Percentiles rank a stretch among this genome's conserved stretches.
These are phyloP conservation scores for Sitobion miscanthi DNA, from an alignment of 1,140 invertebrate genomes.

Conservation along the genomic window DNA sequence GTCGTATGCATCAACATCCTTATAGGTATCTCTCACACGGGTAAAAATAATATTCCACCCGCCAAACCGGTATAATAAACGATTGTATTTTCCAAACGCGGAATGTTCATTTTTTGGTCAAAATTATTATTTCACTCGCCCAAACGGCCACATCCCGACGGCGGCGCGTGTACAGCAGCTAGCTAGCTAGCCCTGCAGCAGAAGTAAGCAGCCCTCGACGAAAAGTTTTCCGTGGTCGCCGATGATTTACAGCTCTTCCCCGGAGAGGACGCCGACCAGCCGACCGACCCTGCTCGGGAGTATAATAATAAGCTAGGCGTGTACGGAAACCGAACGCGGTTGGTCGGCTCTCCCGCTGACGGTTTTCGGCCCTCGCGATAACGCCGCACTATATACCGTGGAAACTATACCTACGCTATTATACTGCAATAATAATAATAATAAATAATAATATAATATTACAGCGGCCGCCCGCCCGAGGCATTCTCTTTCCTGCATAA, in stretches of 20 bases:
- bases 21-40: too few species aligned
- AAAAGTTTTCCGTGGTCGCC: slow-evolving; percentile 42
- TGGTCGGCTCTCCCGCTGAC: not conserved
- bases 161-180: not conserved
- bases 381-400: not conserved
- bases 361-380: slow-evolving; percentile 47
- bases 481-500: not conserved
- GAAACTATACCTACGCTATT: not conserved
- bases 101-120: too few species aligned
- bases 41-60: too few species aligned
- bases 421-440: slow-evolving; percentile 18
- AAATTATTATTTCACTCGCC: too few species aligned
- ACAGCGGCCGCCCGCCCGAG: too few species aligned
- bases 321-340: slow-evolving; percentile 52
- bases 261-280: not conserved
- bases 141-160: not conserved
- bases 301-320: slow-evolving; percentile 27
- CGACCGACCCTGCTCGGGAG: not conserved
- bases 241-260: slow-evolving; percentile 51
- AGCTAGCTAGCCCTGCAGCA: not conserved
- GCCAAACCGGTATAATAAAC: too few species aligned
- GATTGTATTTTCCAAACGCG: too few species aligned
- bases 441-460: slow-evolving; percentile 16
- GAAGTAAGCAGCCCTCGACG: not conserved
- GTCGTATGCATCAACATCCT: too few species aligned